These are phyloP conservation scores for Aptenodytes patagonicus DNA, from an alignment of 2,113 vertebrate genomes.

Conservation along the genomic window DNA sequence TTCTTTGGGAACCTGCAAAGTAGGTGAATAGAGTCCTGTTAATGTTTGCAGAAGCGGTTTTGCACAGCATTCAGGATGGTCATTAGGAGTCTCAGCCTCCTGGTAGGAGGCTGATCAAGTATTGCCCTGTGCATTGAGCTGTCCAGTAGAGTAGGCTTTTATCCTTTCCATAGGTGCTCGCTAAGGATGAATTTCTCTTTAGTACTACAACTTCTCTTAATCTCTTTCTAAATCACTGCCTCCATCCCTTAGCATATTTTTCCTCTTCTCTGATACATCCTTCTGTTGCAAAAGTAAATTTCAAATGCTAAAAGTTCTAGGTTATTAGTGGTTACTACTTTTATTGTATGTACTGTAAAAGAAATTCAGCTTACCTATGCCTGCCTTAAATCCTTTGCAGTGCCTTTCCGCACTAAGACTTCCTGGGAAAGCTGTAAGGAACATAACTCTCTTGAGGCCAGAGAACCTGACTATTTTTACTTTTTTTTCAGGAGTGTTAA, in stretches of 20 bases:
- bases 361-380: background rate
- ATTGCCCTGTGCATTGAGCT: background rate
- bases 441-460: background rate
- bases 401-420: background rate
- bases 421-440: background rate
- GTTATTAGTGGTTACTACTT: background rate
- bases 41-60: background rate
- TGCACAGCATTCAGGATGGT: background rate
- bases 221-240: background rate
- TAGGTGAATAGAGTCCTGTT: background rate
- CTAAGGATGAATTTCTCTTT: background rate
- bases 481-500: conserved; percentile 87
- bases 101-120: background rate
- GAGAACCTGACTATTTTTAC: background rate
- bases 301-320: background rate
- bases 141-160: background rate
- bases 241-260: background rate
- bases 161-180: background rate
- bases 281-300: background rate
- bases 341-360: background rate
- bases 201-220: background rate
- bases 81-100: background rate
- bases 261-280: background rate
- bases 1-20: background rate
- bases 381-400: background rate